phyloP scores from a whole-genome alignment of 1,140 invertebrate genomes.

The Odontomachus brunneus region DNA sequence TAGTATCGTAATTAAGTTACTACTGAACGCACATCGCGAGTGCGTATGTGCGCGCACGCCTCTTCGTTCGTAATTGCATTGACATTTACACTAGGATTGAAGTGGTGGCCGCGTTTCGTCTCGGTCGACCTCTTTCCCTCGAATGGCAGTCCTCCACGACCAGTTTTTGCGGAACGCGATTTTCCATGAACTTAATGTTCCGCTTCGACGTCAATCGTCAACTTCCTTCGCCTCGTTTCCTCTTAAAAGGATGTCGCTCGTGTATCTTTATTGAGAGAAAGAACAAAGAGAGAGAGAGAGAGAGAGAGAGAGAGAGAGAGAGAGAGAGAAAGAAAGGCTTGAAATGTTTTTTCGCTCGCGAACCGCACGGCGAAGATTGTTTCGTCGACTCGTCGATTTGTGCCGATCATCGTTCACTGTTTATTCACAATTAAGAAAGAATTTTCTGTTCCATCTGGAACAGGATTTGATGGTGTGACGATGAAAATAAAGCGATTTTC shows the following conservation, averaged over 20 bases:
- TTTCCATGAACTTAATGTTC: slow-evolving; percentile 54
- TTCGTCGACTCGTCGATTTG: no score
- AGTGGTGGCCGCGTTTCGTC: slow-evolving; percentile 18
- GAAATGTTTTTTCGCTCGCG: no score
- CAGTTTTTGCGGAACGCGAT: slow-evolving; percentile 48
- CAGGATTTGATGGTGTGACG: no score
- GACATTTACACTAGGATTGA: slow-evolving; percentile 20
- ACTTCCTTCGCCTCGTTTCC: slow-evolving; percentile 43
- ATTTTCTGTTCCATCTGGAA: not conserved
- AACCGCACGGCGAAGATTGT: no score
- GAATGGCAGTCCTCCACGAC: slow-evolving; percentile 18
- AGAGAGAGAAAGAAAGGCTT: no score
- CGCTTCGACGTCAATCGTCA: slow-evolving; percentile 16
- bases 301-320: no score
- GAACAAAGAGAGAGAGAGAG: not conserved
- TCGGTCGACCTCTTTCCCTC: slow-evolving; percentile 35
- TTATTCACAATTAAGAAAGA: no score
- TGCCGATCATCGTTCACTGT: no score
- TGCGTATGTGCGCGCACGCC: not conserved
- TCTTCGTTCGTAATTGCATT: slow-evolving; percentile 18
- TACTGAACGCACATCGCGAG: not conserved
- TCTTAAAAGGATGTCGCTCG: not conserved
- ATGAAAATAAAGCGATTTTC: not conserved
- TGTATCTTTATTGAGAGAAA: not conserved
- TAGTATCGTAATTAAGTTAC: not conserved